Evolutionary conservation across 2,888 invertebrate species (phyloP).

Genomic region (Tetrapedia diversipes): DNA sequence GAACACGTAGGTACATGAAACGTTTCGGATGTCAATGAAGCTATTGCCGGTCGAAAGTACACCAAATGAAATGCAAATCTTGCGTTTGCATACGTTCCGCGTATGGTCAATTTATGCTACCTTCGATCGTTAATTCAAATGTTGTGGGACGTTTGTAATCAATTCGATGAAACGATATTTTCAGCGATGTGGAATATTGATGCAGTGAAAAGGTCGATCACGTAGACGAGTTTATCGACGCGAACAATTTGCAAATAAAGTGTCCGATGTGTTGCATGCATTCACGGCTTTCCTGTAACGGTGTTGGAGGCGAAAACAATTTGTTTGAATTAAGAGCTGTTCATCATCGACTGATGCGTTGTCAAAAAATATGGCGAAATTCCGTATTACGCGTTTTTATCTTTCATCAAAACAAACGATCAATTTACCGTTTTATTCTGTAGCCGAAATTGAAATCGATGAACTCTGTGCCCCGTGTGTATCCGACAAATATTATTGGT

Average conservation of each 20-base stretch:
- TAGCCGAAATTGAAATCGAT: no score
- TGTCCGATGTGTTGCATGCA: conserved; percentile 11
- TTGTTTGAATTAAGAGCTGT: conserved; percentile 4
- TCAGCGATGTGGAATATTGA: conserved; percentile 11
- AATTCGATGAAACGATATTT: conserved; percentile 10
- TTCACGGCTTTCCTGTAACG: neutral
- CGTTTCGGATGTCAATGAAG: no score
- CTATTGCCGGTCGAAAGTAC: neutral
- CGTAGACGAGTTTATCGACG: conserved; percentile 9
- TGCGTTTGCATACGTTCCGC: conserved; percentile 7
- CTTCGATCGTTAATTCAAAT: conserved; percentile 9
- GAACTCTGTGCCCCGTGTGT: no score
- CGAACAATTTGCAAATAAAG: conserved; percentile 2
- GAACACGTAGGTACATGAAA: no score
- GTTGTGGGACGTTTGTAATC: conserved; percentile 9
- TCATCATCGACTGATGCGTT: neutral
- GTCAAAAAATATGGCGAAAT: neutral
- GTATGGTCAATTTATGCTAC: neutral
- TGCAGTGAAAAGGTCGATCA: conserved; percentile 11
- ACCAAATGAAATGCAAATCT: neutral
- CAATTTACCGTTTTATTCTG: no score
- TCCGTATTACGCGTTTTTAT: neutral
- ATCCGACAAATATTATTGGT: no score
- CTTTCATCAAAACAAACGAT: no score
- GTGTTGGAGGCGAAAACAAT: conserved; percentile 1